A percentile compares a stretch with the other conserved stretches of the same genome.
Evolutionary conservation across 2,888 invertebrate genomes (phyloP).

Genomic region (Pinctada fucata): DNA sequence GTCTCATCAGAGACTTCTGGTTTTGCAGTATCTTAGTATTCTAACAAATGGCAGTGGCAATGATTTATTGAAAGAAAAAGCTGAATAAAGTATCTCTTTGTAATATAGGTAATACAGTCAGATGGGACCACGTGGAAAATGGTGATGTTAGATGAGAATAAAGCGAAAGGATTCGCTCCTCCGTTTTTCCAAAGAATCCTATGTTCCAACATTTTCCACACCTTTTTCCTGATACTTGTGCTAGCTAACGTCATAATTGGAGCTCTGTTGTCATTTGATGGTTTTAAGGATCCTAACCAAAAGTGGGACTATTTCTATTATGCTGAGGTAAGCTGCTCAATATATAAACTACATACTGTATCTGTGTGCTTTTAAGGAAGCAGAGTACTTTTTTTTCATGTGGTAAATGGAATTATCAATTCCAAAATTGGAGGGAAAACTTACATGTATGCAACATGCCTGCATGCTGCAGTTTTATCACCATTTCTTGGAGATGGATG

Average conservation of each 20-base stretch:
- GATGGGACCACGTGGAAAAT: slow-evolving; percentile 97
- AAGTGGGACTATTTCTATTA: slow-evolving; percentile 87
- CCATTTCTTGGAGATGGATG: too few relatives aligned
- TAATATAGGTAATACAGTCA: slow-evolving; percentile 83
- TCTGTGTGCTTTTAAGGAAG: too few relatives aligned
- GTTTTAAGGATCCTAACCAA: slow-evolving; percentile 83
- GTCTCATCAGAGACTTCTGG: too few relatives aligned
- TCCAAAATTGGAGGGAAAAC: too few relatives aligned
- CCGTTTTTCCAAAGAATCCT: slow-evolving; percentile 78
- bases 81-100: too few relatives aligned
- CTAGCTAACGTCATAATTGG: slow-evolving; percentile 96
- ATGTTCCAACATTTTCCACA: slow-evolving; percentile 93
- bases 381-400: too few relatives aligned
- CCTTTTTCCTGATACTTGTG: slow-evolving; percentile 95
- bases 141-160: slow-evolving; percentile 96
- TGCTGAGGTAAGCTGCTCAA: slow-evolving; percentile 83
- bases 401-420: too few relatives aligned
- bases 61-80: too few relatives aligned
- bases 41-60: too few relatives aligned
- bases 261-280: slow-evolving; percentile 86
- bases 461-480: too few relatives aligned
- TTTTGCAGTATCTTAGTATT: too few relatives aligned
- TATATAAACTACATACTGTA: not conserved
- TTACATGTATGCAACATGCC: too few relatives aligned
- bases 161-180: slow-evolving; percentile 83